phyloP scores from a whole-genome alignment of 2,888 invertebrate genomes.

The Lepidocyrtinus sp. region DNA sequence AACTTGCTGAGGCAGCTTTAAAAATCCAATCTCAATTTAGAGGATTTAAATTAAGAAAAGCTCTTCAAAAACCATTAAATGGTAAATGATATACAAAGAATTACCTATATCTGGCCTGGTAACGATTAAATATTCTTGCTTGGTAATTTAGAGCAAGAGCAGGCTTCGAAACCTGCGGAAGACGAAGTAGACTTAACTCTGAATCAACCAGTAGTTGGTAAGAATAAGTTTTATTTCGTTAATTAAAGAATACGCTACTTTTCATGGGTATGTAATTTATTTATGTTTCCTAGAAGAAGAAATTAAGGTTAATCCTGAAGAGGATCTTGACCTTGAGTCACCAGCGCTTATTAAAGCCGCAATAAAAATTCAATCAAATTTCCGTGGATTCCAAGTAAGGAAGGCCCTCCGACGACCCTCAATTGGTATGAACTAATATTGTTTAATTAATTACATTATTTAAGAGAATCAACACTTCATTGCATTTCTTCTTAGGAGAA shows the following conservation, averaged over 20 bases:
- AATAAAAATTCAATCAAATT: constrained; percentile 63
- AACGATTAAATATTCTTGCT: too few relatives aligned
- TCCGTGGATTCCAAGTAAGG: constrained; percentile 63
- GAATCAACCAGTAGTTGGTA: too few relatives aligned
- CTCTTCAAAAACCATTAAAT: constrained; percentile 45
- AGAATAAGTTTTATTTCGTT: too few relatives aligned
- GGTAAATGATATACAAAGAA: too few relatives aligned
- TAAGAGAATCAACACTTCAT: too few relatives aligned
- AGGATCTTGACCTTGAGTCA: constrained; percentile 63
- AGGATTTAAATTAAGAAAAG: constrained; percentile 61
- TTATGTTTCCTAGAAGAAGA: too few relatives aligned
- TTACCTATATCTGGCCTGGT: too few relatives aligned
- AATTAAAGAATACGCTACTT: too few relatives aligned
- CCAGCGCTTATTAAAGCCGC: constrained; percentile 64
- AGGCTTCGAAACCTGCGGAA: constrained; percentile 7
- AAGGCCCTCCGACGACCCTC: constrained; percentile 55
- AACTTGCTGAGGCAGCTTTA: constrained; percentile 41
- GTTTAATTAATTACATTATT: not conserved
- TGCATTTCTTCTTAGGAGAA: too few relatives aligned
- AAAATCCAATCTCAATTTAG: constrained; percentile 59
- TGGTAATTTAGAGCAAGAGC: constrained; percentile 14
- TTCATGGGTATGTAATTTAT: too few relatives aligned
- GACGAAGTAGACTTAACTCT: constrained; percentile 25
- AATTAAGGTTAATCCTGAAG: constrained; percentile 36
- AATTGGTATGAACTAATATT: not conserved